A percentile compares a stretch with the other conserved stretches of the same genome.
Evolutionary conservation across 1,140 invertebrate genomes (phyloP).

Genomic region (Lepidotrigona ventralis): DNA sequence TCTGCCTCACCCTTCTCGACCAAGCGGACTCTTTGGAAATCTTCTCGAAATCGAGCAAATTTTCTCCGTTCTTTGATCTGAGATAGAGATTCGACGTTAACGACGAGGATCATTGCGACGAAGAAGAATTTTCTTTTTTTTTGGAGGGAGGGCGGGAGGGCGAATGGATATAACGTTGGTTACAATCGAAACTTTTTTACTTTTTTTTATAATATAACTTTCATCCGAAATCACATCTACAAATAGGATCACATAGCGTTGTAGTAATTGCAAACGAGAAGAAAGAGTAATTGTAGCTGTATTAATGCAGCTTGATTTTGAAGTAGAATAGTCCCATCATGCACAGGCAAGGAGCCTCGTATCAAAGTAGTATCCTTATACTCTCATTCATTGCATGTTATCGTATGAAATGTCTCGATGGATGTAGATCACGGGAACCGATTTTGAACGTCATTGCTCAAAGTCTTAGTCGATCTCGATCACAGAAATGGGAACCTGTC

Average conservation of each 20-base stretch:
- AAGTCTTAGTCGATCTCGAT: background rate
- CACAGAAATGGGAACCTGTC: slow-evolving; percentile 6
- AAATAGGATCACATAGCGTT: background rate
- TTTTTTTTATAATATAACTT: too few species aligned
- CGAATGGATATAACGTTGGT: background rate
- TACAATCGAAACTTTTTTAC: too few species aligned
- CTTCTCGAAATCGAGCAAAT: background rate
- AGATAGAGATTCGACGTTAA: too few species aligned
- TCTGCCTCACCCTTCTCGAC: background rate
- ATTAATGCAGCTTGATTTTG: background rate
- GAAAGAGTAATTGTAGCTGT: background rate
- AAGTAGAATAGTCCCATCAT: background rate
- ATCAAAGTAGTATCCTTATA: too few species aligned
- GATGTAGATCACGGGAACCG: too few species aligned
- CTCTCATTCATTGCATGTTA: background rate
- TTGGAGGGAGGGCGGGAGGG: too few species aligned
- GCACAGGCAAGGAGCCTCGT: background rate
- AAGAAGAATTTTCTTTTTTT: background rate
- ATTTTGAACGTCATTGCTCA: too few species aligned
- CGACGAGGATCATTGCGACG: background rate
- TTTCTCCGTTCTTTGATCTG: background rate
- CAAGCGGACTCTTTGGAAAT: background rate
- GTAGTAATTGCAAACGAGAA: too few species aligned
- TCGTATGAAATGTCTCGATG: too few species aligned
- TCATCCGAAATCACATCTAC: background rate